Percentiles rank a stretch among this genome's conserved stretches.
These are phyloP conservation scores for Spea hammondii DNA, from an alignment of 2,797 vertebrate genomes.

Conservation along the genomic window DNA sequence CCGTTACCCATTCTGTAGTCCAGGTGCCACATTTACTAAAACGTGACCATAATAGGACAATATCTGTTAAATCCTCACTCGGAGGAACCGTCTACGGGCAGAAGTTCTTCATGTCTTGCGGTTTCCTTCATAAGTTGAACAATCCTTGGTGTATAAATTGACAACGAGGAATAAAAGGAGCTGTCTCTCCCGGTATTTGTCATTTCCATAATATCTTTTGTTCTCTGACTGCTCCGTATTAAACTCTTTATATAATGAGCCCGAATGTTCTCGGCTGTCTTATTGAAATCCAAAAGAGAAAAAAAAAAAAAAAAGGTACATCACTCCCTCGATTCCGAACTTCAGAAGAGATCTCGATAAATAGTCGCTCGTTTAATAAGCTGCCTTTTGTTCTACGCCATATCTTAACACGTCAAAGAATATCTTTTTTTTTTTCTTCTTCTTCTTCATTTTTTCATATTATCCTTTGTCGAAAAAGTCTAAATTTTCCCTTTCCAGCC, in stretches of 20 bases:
- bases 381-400: slow-evolving; percentile 25
- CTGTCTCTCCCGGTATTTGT: slow-evolving; percentile 29
- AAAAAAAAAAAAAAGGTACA: background rate
- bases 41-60: too few species aligned
- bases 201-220: slow-evolving; percentile 50
- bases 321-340: slow-evolving; percentile 20
- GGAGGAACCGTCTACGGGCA: too few species aligned
- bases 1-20: too few species aligned
- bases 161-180: slow-evolving; percentile 32
- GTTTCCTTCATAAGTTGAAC: slow-evolving; percentile 6
- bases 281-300: slow-evolving; percentile 38
- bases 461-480: slow-evolving; percentile 40
- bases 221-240: slow-evolving; percentile 29
- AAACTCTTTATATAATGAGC: slow-evolving; percentile 28
- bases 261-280: slow-evolving; percentile 20
- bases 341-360: slow-evolving; percentile 25
- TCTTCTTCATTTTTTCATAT: slow-evolving; percentile 10
- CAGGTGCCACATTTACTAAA: too few species aligned
- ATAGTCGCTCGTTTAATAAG: slow-evolving; percentile 42
- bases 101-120: background rate
- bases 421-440: slow-evolving; percentile 5
- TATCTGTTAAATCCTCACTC: too few species aligned
- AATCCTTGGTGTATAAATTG: slow-evolving; percentile 20
- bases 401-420: slow-evolving; percentile 45
- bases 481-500: slow-evolving; percentile 41